Conservation (phyloP, 2,888 invertebrate species). For the Prenolepis imparis region DNA sequence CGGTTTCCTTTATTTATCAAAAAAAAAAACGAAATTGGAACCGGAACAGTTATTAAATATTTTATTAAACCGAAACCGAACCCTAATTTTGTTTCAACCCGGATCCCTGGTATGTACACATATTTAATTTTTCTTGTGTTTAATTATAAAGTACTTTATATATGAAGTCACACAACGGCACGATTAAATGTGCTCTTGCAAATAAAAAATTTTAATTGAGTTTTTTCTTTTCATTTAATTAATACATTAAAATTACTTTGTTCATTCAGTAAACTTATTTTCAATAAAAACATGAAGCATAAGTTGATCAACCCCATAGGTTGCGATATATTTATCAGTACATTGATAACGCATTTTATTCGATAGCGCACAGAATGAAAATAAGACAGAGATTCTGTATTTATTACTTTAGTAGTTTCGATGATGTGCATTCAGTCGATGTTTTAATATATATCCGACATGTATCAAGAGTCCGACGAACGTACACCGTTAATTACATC, state of each 20-base stretch:
- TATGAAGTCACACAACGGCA: background rate
- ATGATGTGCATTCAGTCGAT: background rate
- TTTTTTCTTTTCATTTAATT: background rate
- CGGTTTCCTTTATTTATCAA: too few species aligned
- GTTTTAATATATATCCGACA: constrained; percentile 3
- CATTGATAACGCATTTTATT: background rate
- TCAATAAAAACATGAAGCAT: background rate
- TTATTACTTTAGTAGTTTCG: background rate
- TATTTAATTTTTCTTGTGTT: too few species aligned
- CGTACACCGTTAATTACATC: constrained; percentile 54
- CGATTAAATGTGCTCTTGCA: background rate
- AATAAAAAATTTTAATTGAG: background rate
- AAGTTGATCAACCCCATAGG: background rate
- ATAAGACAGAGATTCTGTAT: background rate
- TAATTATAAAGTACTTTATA: too few species aligned
- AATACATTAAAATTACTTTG: background rate
- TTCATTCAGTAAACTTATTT: background rate
- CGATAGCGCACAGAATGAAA: background rate
- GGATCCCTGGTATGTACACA: too few species aligned
- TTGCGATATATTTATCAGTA: constrained; percentile 12
- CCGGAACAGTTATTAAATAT: too few species aligned
- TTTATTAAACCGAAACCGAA: too few species aligned
- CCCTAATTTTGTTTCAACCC: too few species aligned
- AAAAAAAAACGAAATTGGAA: too few species aligned
- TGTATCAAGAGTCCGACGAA: constrained; percentile 52